These are phyloP conservation scores for Drosophila bunnanda DNA, from an alignment of 2,888 invertebrate genomes.

Conservation along the genomic window DNA sequence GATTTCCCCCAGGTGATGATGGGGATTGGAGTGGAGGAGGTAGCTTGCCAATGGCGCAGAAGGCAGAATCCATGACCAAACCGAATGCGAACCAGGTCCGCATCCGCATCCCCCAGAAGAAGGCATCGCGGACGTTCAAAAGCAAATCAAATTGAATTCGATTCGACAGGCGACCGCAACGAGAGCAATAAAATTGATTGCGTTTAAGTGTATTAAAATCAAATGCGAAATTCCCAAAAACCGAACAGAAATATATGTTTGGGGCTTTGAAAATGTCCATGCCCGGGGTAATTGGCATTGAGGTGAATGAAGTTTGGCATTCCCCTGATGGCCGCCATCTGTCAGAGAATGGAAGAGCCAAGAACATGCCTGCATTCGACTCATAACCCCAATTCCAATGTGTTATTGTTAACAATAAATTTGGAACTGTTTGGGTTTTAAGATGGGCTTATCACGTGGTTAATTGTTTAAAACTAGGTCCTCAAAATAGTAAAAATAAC, in stretches of 20 bases:
- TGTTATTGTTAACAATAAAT: background rate
- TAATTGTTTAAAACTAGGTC: too few species aligned
- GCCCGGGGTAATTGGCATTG: slow-evolving; percentile 52
- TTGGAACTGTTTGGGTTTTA: background rate
- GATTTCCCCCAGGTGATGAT: slow-evolving; percentile 31
- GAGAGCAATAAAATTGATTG: slow-evolving; percentile 78
- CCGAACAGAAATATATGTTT: background rate
- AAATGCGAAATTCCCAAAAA: slow-evolving; percentile 55
- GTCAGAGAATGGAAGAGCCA: slow-evolving; percentile 9
- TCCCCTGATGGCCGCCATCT: slow-evolving; percentile 34
- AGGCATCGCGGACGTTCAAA: slow-evolving; percentile 51
- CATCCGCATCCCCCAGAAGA: slow-evolving; percentile 29
- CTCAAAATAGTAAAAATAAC: background rate
- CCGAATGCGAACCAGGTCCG: slow-evolving; percentile 8
- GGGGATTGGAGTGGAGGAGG: slow-evolving; percentile 13
- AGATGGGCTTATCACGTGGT: background rate
- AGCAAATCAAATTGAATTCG: slow-evolving; percentile 76
- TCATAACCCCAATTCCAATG: background rate
- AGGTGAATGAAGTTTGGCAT: slow-evolving; percentile 67
- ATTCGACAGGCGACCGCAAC: slow-evolving; percentile 76
- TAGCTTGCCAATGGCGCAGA: slow-evolving; percentile 31
- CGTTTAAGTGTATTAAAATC: slow-evolving; percentile 78
- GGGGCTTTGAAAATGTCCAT: slow-evolving; percentile 52
- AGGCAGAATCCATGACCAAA: slow-evolving; percentile 30
- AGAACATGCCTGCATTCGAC: background rate